Conservation (phyloP, 2,888 invertebrate genomes). For the Augiades crinisus region DNA sequence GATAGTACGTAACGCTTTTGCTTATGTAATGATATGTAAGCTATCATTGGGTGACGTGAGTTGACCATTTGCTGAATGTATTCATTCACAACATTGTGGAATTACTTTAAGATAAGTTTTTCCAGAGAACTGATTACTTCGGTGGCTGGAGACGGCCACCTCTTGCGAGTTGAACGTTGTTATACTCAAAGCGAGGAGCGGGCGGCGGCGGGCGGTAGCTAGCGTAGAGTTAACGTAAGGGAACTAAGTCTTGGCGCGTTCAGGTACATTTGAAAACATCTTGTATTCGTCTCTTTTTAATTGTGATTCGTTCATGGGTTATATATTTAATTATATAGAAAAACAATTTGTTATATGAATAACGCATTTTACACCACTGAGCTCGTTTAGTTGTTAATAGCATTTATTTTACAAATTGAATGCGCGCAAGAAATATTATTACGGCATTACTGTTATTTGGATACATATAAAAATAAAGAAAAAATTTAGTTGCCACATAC, state of each 20-base stretch:
- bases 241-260: not conserved
- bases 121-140: not conserved
- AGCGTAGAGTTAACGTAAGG: not conserved
- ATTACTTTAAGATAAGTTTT: not conserved
- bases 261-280: not conserved
- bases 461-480: too few species aligned
- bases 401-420: not conserved
- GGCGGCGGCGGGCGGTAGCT: conserved; percentile 1
- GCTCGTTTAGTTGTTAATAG: not conserved
- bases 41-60: not conserved
- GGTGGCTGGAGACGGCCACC: not conserved
- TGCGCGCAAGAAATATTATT: too few species aligned
- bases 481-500: too few species aligned
- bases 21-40: not conserved
- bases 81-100: not conserved
- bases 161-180: too few species aligned
- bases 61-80: not conserved
- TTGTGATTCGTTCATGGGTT: conserved; percentile 10
- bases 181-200: not conserved
- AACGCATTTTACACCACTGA: not conserved
- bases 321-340: not conserved
- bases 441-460: too few species aligned
- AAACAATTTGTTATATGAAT: not conserved
- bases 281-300: conserved; percentile 4
- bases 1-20: conserved; percentile 2